These are phyloP conservation scores for Paraescarpia echinospica DNA, from an alignment of 1,140 invertebrate genomes.

Conservation along the genomic window DNA sequence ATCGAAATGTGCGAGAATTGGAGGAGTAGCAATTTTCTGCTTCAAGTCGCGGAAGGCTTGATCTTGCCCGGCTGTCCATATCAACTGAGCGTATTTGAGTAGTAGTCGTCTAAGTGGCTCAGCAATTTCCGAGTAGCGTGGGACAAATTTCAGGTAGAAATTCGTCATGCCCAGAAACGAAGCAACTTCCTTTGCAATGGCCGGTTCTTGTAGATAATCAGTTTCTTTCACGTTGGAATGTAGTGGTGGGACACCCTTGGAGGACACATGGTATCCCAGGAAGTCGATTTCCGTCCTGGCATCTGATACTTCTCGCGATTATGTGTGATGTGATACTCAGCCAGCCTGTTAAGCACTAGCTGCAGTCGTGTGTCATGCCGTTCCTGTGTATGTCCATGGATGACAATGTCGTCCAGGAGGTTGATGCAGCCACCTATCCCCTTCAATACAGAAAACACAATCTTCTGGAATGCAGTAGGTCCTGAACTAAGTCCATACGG, in stretches of 20 bases:
- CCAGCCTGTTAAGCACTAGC: neutral
- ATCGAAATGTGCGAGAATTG: no score
- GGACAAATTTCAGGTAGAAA: no score
- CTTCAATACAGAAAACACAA: constrained; percentile 12
- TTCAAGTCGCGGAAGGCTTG: no score
- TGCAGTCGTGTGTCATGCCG: neutral
- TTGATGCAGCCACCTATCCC: constrained; percentile 24
- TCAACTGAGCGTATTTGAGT: no score
- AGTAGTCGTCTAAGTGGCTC: no score
- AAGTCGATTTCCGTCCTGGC: neutral
- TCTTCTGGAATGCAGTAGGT: constrained; percentile 28
- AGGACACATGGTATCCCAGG: neutral
- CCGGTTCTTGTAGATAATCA: neutral
- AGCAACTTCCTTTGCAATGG: no score
- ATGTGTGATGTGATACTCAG: neutral
- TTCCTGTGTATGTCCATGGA: neutral
- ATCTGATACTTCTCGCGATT: neutral
- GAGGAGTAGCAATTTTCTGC: no score
- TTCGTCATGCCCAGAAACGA: no score
- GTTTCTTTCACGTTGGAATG: neutral
- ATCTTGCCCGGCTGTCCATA: no score
- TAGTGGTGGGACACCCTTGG: no score
- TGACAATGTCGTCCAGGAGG: constrained; percentile 25
- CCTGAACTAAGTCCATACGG: constrained; percentile 30
- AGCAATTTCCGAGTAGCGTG: no score